phyloP scores from a whole-genome alignment of 2,888 invertebrate species.

The Baronia brevicornis region DNA sequence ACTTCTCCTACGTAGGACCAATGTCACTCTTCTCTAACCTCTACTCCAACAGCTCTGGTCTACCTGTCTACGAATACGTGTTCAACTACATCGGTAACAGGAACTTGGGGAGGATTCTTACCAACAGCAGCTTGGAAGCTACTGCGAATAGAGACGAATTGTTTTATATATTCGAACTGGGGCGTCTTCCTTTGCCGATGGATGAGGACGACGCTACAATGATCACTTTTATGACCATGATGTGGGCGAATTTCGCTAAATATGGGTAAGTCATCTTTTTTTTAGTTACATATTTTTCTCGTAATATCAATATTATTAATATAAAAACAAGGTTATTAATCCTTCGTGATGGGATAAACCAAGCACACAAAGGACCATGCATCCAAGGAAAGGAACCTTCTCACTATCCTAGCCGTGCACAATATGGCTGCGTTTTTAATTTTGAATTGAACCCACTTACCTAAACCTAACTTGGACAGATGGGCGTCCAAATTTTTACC shows the following conservation, averaged over 20 bases:
- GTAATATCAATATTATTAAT: not conserved
- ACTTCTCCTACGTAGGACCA: conserved; percentile 58
- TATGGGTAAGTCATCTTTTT: conserved; percentile 44
- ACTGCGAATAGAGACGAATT: conserved; percentile 56
- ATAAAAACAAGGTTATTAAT: too few relatives aligned
- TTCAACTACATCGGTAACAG: conserved; percentile 58
- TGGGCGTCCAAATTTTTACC: too few relatives aligned
- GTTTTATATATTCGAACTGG: conserved; percentile 59
- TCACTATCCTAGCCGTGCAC: too few relatives aligned
- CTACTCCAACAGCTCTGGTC: conserved; percentile 42
- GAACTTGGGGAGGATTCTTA: conserved; percentile 54
- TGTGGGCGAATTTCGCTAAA: conserved; percentile 71
- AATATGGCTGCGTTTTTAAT: too few relatives aligned
- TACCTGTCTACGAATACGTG: conserved; percentile 48
- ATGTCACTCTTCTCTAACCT: conserved; percentile 52
- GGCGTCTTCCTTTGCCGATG: conserved; percentile 52
- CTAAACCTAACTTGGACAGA: too few relatives aligned
- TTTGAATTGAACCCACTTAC: too few relatives aligned
- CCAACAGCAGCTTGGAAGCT: conserved; percentile 52
- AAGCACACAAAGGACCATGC: too few relatives aligned
- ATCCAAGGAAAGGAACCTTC: too few relatives aligned
- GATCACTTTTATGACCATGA: conserved; percentile 60
- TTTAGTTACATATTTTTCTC: not conserved
- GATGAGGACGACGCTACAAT: conserved; percentile 61
- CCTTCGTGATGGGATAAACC: too few relatives aligned